Conservation (phyloP, 30 jellyfish, hydroid and myxozoan genomes). For the Nemopilema nomurai region DNA sequence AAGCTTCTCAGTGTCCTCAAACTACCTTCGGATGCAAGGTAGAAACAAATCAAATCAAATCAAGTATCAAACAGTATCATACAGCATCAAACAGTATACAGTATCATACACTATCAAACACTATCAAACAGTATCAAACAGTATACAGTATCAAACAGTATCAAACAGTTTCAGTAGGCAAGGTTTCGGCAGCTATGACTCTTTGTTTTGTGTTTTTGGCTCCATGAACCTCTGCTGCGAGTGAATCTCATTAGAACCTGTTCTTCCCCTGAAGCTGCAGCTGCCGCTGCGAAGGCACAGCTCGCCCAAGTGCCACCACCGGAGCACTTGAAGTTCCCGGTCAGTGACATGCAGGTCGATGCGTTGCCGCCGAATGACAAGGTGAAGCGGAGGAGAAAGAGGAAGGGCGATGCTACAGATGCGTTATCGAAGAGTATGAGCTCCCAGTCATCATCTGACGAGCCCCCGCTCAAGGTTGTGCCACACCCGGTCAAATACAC, state of each 20-base stretch:
- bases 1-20: too few species aligned
- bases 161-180: too few species aligned
- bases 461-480: slow-evolving; percentile 60
- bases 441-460: slow-evolving; percentile 25
- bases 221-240: too few species aligned
- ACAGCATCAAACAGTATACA: too few species aligned
- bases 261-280: slow-evolving; percentile 21
- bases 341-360: slow-evolving; percentile 34
- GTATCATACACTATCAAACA: too few species aligned
- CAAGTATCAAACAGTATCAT: too few species aligned
- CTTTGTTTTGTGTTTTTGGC: neutral
- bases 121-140: too few species aligned
- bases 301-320: slow-evolving; percentile 71
- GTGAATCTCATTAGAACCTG: too few species aligned
- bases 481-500: slow-evolving; percentile 55
- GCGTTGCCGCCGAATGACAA: slow-evolving; percentile 35
- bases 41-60: too few species aligned
- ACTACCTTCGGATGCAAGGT: too few species aligned
- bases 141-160: too few species aligned
- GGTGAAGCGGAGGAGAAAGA: slow-evolving; percentile 50
- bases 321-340: slow-evolving; percentile 56
- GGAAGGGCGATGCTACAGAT: slow-evolving; percentile 46
- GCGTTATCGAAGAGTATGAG: neutral
- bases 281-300: slow-evolving; percentile 67
- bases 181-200: too few species aligned